A percentile compares a stretch with the other conserved stretches of the same genome.
Conservation (phyloP, 2,797 vertebrate species). For the Melanotaenia boesemani region DNA sequence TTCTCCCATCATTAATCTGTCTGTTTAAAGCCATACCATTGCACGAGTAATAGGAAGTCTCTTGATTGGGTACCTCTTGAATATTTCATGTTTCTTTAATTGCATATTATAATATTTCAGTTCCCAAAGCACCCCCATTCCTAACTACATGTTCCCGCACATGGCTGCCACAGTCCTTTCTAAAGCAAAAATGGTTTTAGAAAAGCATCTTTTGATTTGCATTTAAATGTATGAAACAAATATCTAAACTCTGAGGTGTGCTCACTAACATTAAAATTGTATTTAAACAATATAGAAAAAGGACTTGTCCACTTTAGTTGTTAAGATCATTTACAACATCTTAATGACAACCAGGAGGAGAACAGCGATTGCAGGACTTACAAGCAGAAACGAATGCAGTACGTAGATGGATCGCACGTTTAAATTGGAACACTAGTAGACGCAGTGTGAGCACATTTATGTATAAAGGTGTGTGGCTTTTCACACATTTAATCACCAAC, state of each 20-base stretch:
- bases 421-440: slow-evolving; percentile 34
- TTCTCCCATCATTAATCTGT: slow-evolving; percentile 38
- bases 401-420: slow-evolving; percentile 36
- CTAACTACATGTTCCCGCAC: slow-evolving; percentile 51
- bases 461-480: slow-evolving; percentile 29
- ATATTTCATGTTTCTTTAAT: slow-evolving; percentile 74
- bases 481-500: slow-evolving; percentile 50
- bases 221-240: neutral
- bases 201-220: neutral
- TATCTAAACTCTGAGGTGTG: neutral
- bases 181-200: slow-evolving; percentile 29
- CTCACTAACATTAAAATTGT: neutral
- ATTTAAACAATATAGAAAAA: neutral
- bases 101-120: slow-evolving; percentile 64
- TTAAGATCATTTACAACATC: neutral
- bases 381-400: slow-evolving; percentile 18
- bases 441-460: slow-evolving; percentile 16
- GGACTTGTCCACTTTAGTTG: neutral
- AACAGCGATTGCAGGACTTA: slow-evolving; percentile 7
- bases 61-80: slow-evolving; percentile 73
- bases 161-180: slow-evolving; percentile 57
- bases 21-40: slow-evolving; percentile 49
- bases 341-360: neutral
- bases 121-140: slow-evolving; percentile 51
- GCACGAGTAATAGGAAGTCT: slow-evolving; percentile 67